A percentile compares a stretch with the other conserved stretches of the same genome.
Conservation (phyloP, 2,888 invertebrate species). For the Eupsilia transversa region DNA sequence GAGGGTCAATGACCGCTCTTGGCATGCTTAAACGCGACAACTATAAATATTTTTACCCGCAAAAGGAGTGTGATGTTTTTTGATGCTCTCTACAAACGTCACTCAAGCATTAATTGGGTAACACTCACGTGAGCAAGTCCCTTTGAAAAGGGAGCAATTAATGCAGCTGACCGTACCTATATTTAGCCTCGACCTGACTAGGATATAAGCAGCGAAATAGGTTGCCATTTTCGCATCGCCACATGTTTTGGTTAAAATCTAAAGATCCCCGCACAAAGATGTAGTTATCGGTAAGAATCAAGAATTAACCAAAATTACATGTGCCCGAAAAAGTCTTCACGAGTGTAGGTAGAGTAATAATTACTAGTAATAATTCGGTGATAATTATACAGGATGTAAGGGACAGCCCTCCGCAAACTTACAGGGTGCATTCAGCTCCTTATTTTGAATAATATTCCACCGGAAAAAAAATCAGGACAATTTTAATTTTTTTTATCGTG, state of each 20-base stretch:
- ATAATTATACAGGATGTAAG: too few relatives aligned
- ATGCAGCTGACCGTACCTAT: not conserved
- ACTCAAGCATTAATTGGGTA: slow-evolving; percentile 19
- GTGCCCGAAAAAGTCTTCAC: not conserved
- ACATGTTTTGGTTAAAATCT: not conserved
- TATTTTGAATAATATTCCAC: too few relatives aligned
- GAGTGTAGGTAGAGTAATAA: too few relatives aligned
- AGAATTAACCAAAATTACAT: not conserved
- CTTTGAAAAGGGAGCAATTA: slow-evolving; percentile 20
- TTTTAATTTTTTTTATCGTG: too few relatives aligned
- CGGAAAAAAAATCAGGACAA: too few relatives aligned
- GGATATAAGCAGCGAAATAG: not conserved
- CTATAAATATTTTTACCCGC: not conserved
- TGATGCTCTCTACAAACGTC: not conserved
- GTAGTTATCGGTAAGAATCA: not conserved
- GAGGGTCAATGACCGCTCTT: too few relatives aligned
- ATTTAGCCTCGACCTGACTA: not conserved
- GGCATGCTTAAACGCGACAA: too few relatives aligned
- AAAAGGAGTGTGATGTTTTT: not conserved
- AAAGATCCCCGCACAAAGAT: not conserved
- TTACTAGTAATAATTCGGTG: too few relatives aligned
- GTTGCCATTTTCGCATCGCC: not conserved
- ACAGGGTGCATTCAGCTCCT: too few relatives aligned
- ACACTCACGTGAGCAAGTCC: not conserved
- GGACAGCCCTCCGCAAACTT: too few relatives aligned